Base-by-base conservation (phyloP, 2,888 invertebrate genomes). In the Folsomia manolachei region DNA sequence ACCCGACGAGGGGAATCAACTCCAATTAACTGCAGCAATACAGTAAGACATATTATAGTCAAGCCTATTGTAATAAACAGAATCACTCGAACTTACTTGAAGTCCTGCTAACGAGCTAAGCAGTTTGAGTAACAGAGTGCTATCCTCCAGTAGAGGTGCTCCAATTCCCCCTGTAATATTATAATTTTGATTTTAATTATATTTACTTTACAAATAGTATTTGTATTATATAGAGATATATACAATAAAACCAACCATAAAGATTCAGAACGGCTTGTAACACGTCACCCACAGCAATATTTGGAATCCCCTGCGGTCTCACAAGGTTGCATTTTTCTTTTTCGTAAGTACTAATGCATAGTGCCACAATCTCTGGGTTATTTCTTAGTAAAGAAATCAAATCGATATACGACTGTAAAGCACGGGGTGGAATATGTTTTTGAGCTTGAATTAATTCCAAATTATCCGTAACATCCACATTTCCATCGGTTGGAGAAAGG, bases 1-100 rank as follows among this genome's bases (percentile, higher is more conserved):
- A 96, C 85, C 82, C 94, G 89, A 19, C 80, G 70, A 9, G 79
- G 79, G 60, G 74, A 76, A 61, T 80, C 80, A 11, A 72, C 68
- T 52, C 79, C 80, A 7, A 79, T 76, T 26, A 80, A 66, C 80
- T 80, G 65, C 18, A 68, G 7, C n/a, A 24, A 64, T 18, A 53
- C n/a, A 61, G 69, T 9, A 26, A 39, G 2, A 51, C 7, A 65
- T 52, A 53, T 14, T 26, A 27, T 19, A 19, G 52, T 69, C 53
- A 39, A 70, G 63, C 39, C 52, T n/a, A 14, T 23, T 24, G 23
- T n/a, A 4, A 51, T n/a, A 69, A 18, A 60, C 24, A 39, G 24
- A 39, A 39, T 39, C 7, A 39, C 25, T 21, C 26, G 9, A 11
- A 19, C 67, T 68, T 71, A 78, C 80, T 71, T 80, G 80, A 62